phyloP scores from a whole-genome alignment of 2,888 invertebrate genomes.

The Leucophenga maculata region DNA sequence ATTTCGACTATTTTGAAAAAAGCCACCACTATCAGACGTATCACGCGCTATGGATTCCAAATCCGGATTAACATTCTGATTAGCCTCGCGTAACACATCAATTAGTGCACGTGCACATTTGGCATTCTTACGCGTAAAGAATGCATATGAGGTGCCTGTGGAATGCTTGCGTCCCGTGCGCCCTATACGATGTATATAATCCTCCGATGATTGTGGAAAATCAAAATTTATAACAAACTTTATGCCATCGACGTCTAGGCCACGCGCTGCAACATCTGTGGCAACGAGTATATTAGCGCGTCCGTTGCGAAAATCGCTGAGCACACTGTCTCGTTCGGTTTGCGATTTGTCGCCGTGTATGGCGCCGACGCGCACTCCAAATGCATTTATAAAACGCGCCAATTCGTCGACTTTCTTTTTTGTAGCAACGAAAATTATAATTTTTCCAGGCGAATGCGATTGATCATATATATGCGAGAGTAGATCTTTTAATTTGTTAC shows the following conservation, averaged over 20 bases:
- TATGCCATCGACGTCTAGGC: conserved; percentile 95
- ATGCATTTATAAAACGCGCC: conserved; percentile 84
- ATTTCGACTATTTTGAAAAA: conserved; percentile 41
- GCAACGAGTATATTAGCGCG: conserved; percentile 92
- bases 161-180: conserved; percentile 90
- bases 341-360: conserved; percentile 98
- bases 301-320: conserved; percentile 89
- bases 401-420: conserved; percentile 94
- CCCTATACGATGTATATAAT: conserved; percentile 96
- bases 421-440: conserved; percentile 96
- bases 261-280: conserved; percentile 96
- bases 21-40: conserved; percentile 45
- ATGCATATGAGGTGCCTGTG: conserved; percentile 93
- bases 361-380: conserved; percentile 86
- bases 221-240: conserved; percentile 96
- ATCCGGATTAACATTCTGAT: conserved; percentile 90
- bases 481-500: conserved; percentile 69
- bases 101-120: conserved; percentile 91
- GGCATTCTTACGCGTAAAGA: conserved; percentile 90
- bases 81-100: conserved; percentile 89
- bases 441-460: conserved; percentile 85
- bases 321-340: conserved; percentile 91
- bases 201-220: conserved; percentile 94
- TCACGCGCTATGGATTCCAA: conserved; percentile 83
- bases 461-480: conserved; percentile 79